Base-by-base conservation (phyloP, 1,140 invertebrate species). In the Brachystomella parvula region DNA sequence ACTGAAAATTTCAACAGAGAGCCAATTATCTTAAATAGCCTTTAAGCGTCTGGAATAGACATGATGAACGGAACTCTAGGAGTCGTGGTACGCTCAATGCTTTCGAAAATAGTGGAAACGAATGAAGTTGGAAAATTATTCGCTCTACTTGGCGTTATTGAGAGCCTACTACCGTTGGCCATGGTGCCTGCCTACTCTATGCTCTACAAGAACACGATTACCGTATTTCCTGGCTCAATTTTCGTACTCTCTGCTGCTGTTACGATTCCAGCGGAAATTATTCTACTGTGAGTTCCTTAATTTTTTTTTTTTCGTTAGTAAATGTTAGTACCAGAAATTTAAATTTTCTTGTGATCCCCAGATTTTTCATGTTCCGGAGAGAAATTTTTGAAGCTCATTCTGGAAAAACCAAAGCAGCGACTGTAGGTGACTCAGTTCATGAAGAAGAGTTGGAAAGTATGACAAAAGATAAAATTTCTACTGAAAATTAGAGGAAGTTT, bases 81-180 rank as follows among this genome's bases (percentile, higher is more conserved):
- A 15, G 32, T 61, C 29, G 28, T 61, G 15, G 60, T 35, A 2
- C 17, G 32, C 3, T 32, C 60, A 9, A 61, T 61, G 60, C 17
- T 61, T 2, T 12, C 3, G 12, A 61, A 61, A 39, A 35, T 21
- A n/a, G 60, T 61, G 3, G 2, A 3, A 39, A 2, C 30, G 6
- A 33, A 61, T 28, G 60, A 61, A 44, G 35, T 61, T 6, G 60
- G 60, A 12, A 61, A 61, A 44, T 17, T 24, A 6, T 61, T 61
- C 28, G 32, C 30, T 3, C 12, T 61, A 19, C 12, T 61, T 9
- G 60, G 60, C 6, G 32, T 61, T 17, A 15, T 61, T 21, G 60
- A 32, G 12, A 61, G 32, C 31, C 26, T 61, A 39, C 9, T 61
- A 17, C 60, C 60, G 39, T 24, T 61, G 15, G 33, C 21, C 2